These are phyloP conservation scores for Hydropsyche betteni DNA, from an alignment of 2,888 invertebrate species.

Conservation along the genomic window DNA sequence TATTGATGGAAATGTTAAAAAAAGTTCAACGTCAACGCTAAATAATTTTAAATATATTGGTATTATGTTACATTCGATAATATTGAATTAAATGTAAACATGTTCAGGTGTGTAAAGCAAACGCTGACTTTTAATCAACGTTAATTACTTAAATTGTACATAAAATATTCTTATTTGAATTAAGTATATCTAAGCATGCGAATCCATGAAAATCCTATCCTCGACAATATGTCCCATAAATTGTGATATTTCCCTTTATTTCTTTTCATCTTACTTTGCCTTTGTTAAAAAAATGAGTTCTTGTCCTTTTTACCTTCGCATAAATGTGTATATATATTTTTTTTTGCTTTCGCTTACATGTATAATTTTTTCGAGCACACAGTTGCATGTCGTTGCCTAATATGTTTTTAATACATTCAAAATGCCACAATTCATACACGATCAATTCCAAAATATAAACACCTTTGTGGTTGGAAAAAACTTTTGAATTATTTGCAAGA, in stretches of 20 bases:
- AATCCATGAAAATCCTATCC: constrained; percentile 48
- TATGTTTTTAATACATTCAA: constrained; percentile 20
- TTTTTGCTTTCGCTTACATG: constrained; percentile 31
- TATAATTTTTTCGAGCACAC: constrained; percentile 38
- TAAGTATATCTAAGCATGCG: constrained; percentile 37
- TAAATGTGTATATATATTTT: constrained; percentile 35
- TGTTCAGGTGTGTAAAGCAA: too few relatives aligned
- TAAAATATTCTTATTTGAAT: neutral
- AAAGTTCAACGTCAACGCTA: too few relatives aligned
- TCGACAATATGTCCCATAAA: constrained; percentile 48
- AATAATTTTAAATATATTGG: too few relatives aligned
- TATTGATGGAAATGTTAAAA: too few relatives aligned
- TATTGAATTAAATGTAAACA: too few relatives aligned
- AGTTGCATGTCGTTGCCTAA: constrained; percentile 34
- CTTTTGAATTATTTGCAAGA: neutral
- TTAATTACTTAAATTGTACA: neutral
- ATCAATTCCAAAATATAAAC: constrained; percentile 27
- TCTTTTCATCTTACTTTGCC: constrained; percentile 29
- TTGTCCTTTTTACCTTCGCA: constrained; percentile 20
- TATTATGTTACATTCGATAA: too few relatives aligned
- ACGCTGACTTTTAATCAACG: too few relatives aligned
- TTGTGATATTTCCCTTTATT: constrained; percentile 47
- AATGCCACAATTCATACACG: constrained; percentile 32
- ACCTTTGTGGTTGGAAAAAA: neutral
- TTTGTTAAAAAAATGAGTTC: neutral